Conservation (phyloP, 2,888 invertebrate species). For the Chrysolina americana region DNA sequence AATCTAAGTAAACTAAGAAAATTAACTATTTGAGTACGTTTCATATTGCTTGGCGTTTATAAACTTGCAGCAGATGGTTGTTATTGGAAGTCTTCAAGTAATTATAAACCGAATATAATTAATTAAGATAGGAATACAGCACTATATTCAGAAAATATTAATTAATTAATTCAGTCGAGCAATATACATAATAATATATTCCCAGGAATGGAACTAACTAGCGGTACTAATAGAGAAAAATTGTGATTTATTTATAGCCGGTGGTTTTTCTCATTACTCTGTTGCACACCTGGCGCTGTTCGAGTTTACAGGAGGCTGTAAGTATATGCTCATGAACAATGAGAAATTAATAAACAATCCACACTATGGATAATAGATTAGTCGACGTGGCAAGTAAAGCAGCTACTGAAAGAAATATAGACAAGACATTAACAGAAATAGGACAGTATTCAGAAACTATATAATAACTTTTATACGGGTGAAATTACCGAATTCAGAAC, state of each 20-base stretch:
- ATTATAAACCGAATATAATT: conserved; percentile 33
- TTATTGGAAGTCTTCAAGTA: conserved; percentile 12
- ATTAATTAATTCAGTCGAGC: conserved; percentile 33
- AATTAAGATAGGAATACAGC: conserved; percentile 24
- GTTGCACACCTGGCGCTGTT: conserved; percentile 24
- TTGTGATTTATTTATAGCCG: conserved; percentile 38
- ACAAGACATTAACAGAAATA: too few species aligned
- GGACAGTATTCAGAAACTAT: too few species aligned
- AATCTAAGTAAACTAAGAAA: neutral
- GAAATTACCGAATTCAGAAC: too few species aligned
- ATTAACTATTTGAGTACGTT: neutral
- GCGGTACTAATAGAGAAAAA: conserved; percentile 22
- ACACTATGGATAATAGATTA: neutral
- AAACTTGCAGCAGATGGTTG: conserved; percentile 18
- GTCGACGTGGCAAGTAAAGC: neutral
- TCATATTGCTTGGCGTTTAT: neutral
- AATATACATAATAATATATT: conserved; percentile 30
- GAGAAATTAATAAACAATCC: conserved; percentile 3
- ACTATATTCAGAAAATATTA: conserved; percentile 27
- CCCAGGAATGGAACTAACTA: conserved; percentile 25
- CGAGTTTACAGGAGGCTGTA: neutral
- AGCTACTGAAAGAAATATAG: neutral
- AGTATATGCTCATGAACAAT: conserved; percentile 3
- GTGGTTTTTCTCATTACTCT: conserved; percentile 23
- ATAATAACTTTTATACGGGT: too few species aligned